Conservation (phyloP, 2,888 invertebrate species). For the Andricus quercusramuli region DNA sequence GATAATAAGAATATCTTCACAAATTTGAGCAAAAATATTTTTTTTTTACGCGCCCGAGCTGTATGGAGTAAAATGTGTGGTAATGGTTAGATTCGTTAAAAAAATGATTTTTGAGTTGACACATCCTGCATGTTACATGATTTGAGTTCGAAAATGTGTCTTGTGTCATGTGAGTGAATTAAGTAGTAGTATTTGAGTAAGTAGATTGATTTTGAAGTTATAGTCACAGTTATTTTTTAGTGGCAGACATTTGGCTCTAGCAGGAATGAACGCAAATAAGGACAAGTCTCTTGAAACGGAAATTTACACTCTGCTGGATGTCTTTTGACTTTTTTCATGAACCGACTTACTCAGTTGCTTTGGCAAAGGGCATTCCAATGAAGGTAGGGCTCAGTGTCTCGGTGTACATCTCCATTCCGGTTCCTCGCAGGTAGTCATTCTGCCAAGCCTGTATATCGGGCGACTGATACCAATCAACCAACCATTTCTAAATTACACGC, state of each 20-base stretch:
- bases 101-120: background rate
- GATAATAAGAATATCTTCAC: too few species aligned
- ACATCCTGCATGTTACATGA: background rate
- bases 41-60: background rate
- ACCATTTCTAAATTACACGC: conserved; percentile 78
- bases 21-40: background rate
- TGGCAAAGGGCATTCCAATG: conserved; percentile 98
- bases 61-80: background rate
- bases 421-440: conserved; percentile 99
- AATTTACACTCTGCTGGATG: conserved; percentile 68
- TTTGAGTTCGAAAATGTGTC: background rate
- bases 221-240: background rate
- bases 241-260: conserved; percentile 29
- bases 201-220: background rate
- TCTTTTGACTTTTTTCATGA: conserved; percentile 75
- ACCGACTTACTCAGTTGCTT: conserved; percentile 98
- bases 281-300: conserved; percentile 76
- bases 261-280: conserved; percentile 14
- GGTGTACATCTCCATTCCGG: conserved; percentile 99
- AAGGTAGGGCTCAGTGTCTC: conserved; percentile 98
- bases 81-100: background rate
- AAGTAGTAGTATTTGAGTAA: background rate
- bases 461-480: conserved; percentile 85
- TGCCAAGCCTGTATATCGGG: conserved; percentile 98
- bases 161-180: background rate